These are phyloP conservation scores for Choloepus didactylus DNA, from an alignment of 2,797 vertebrate species.

Conservation along the genomic window DNA sequence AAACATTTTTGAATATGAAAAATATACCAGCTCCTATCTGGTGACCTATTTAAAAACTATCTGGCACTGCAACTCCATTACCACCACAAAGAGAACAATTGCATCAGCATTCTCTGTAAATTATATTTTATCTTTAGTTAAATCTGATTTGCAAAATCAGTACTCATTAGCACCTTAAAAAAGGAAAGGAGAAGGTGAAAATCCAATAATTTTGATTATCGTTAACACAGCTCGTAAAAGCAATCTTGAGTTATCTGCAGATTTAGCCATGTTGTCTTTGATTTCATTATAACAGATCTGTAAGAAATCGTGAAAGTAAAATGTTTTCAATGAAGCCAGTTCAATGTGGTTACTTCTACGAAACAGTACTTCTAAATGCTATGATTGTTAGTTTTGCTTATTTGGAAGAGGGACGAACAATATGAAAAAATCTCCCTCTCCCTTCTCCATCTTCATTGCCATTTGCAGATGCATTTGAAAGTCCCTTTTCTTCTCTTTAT, in stretches of 20 bases:
- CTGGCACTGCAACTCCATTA: background rate
- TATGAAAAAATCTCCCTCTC: background rate
- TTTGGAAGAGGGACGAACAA: background rate
- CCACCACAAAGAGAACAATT: background rate
- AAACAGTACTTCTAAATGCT: background rate
- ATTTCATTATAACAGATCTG: rapidly evolving
- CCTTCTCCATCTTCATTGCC: background rate
- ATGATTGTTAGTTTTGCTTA: background rate
- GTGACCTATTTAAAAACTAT: background rate
- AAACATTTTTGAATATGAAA: background rate
- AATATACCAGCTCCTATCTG: background rate
- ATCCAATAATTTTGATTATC: rapidly evolving
- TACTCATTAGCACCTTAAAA: background rate
- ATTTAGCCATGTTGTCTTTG: background rate
- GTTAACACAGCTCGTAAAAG: rapidly evolving
- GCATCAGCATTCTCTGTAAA: background rate
- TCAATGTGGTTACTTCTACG: background rate
- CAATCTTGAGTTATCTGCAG: rapidly evolving
- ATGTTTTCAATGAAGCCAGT: rapidly evolving
- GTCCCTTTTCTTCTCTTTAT: background rate
- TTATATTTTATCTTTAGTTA: background rate
- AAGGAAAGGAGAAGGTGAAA: background rate
- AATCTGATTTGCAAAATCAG: rapidly evolving
- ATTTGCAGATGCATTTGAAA: rapidly evolving
- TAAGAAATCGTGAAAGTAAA: no score